Evolutionary conservation across 2,113 vertebrate genomes (phyloP).

Genomic region (Tetrao urogallus): DNA sequence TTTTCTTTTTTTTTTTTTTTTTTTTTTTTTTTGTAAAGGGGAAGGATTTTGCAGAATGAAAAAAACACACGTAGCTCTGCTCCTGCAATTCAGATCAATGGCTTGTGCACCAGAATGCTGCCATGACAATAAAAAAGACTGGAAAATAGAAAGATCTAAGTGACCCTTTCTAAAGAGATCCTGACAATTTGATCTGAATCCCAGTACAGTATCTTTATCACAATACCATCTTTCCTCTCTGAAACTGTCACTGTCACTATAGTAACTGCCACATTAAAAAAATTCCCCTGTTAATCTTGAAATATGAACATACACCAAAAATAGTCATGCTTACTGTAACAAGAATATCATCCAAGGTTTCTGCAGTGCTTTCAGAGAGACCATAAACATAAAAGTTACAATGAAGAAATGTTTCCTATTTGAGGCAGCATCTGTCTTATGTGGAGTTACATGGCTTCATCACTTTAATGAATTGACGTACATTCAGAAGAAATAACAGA

Average conservation of each 20-base stretch:
- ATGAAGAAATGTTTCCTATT: neutral
- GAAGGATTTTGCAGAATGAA: neutral
- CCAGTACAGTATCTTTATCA: conserved; percentile 33
- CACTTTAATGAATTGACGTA: neutral
- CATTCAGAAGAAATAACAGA: neutral
- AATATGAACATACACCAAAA: conserved; percentile 55
- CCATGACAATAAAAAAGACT: neutral
- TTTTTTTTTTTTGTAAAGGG: neutral
- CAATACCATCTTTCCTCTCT: conserved; percentile 25
- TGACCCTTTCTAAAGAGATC: neutral
- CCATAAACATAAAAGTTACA: conserved; percentile 6
- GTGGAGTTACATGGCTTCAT: neutral
- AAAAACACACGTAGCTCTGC: neutral
- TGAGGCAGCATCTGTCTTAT: neutral
- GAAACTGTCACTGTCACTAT: conserved; percentile 60
- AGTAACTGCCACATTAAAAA: conserved; percentile 54
- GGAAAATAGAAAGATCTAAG: neutral
- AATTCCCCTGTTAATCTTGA: conserved; percentile 16
- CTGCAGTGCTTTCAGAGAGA: neutral
- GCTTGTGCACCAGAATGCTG: neutral
- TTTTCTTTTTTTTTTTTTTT: neutral
- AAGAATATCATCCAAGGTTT: conserved; percentile 1
- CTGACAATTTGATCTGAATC: conserved; percentile 6
- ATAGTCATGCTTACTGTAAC: conserved; percentile 16
- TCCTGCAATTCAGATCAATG: neutral